Base-by-base conservation (phyloP, 2,797 vertebrate species). In the Myotis planiceps region DNA sequence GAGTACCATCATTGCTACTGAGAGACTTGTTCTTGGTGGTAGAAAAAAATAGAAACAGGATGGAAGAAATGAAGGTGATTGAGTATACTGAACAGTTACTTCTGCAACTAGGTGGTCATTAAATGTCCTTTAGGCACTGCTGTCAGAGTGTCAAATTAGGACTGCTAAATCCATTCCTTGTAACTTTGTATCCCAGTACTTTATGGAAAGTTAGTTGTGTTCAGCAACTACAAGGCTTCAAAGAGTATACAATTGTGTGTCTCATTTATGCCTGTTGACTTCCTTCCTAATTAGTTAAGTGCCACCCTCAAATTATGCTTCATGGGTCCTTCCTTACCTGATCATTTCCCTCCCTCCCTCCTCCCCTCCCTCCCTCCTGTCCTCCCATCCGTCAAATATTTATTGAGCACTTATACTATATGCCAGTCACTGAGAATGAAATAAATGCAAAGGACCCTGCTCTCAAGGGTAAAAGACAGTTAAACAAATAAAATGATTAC, bases 61-160 rank as follows among this genome's bases (percentile, higher is more conserved):
- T 71, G 53, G 68, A 81, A 90, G 78, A 88, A 69, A 83, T 79
- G 78, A 86, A 91, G 2, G 0, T 91, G 88, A 95, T 74, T 68
- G 82, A 87, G 29, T 94, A 60, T 55, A 34, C 53, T 47, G 71
- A 83, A 27, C 8, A 63, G 72, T 51, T 69, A 75, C 65, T 93
- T 95, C 84, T 92, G 27, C 63, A 90, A 80, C 76, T 91, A 78
- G 21, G 37, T 47, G 69, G 66, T 84, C 34, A 93, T 87, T 95
- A 81, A 86, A 19, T 86, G 68, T 84, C 84, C 76, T 89, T 63
- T 16, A 72, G 90, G 94, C 88, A 63, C 47, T 15, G 21, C 76
- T 87, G 13, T 39, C 8, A 80, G n/a, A 6, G 10, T 69, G 80
- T 92, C 39, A 42, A 0, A 53, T 80, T 74, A 60, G 75, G 94